Evolutionary conservation across 2,888 invertebrate genomes (phyloP), one percentile per base, ranked within the genome.

Genomic region (Ferdinandea cuprea): DNA sequence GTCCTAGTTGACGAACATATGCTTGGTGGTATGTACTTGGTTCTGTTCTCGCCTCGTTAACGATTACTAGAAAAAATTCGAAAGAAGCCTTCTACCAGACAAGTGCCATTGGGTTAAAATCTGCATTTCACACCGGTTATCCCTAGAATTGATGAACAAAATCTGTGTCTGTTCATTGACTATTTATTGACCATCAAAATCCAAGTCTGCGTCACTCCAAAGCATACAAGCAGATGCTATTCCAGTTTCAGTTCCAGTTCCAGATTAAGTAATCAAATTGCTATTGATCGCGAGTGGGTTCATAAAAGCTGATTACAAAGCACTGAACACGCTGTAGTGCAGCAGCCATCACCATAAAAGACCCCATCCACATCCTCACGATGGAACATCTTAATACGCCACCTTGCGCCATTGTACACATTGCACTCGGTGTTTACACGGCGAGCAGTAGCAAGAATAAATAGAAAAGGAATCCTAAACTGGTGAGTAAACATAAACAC

Each of bases 381-480:
- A 19, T 28, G 52, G 59, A 76, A 76, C 76, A 76, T 76, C 76
- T 76, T 76, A 66, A 76, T 76, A 61, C 44, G 68, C 76, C 76
- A 76, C 76, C 76, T 68, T 76, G 66, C 59, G 59, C 76, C 59
- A 54, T 76, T 76, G 68, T 76, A 68, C 68, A 59, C 68, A 61
- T 37, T 28, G 76, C 59, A 61, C 52, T 58, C 54, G 59, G 59
- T 76, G 76, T 76, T 76, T 76, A 76, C 74, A 76, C 68, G 59
- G 52, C 32, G 30, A 35, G 76, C 68, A 68, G 76, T 59, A 68
- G 76, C 68, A 61, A 68, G 54, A 76, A 68, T 76, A 76, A 76
- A 76, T 68, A 76, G 76, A 76, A 66, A 76, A 76, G 76, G 59
- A 76, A 76, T 76, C 68, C 68, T 76, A 76, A 76, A 76, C 76